Base-by-base conservation (phyloP, 1,140 invertebrate genomes). In the Linepithema humile region DNA sequence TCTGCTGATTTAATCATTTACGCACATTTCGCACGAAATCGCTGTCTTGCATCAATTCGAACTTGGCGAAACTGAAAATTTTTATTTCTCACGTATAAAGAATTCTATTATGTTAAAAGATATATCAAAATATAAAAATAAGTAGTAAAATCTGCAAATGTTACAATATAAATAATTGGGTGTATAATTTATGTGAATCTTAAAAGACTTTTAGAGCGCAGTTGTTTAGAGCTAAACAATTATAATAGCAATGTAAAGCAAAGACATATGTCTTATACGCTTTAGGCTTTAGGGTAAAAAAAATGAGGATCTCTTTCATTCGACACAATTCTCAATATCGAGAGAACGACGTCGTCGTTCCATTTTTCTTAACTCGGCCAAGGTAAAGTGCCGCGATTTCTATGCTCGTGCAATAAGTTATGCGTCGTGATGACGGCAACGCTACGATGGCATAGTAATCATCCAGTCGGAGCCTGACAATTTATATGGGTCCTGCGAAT, bases 281-380 rank as follows among this genome's bases (percentile, higher is more conserved):
- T n/a, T n/a, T n/a, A n/a, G n/a, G n/a, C n/a, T 72, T 53, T 55
- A 55, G 29, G 23, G 0, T 45, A 5, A 15, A 5, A 43, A 69
- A 72, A 53, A 53, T 38, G 55, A 72, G 48, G 38, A 29, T 35
- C 29, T 3, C 48, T 23, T 9, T 38, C 23, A 15, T 35, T 72
- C 69, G n/a, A 9, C 20, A 20, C 53, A 20, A 38, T 7, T 23
- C 17, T 72, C 45, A 23, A 17, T 48, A 0, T 23, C 3, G 32
- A 6, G 12, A 29, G 23, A 57, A 65, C 43, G 20, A 70, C 40
- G 38, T 69, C 67, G 57, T 43, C 67, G 64, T 85, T 82, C 83
- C 60, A 85, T 87, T 87, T 85, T 73, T 82, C 74, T 69, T 70
- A 88, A 89, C 82, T 89, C 87, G 88, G 88, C 83, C 88, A 89